phyloP scores from a whole-genome alignment of 2,888 invertebrate genomes.

The Caenorhabditis sp. region DNA sequence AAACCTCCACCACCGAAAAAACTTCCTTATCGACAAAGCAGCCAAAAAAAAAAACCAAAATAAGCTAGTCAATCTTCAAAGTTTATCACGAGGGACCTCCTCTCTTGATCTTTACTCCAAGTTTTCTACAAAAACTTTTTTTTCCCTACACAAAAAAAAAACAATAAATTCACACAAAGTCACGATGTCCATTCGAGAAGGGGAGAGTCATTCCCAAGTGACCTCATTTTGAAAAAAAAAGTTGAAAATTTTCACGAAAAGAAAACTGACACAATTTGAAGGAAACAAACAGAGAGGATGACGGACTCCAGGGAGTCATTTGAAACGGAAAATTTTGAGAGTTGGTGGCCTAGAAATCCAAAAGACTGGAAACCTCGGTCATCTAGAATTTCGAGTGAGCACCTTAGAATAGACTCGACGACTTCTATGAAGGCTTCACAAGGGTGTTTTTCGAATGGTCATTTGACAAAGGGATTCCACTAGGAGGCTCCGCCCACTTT shows the following conservation, averaged over 20 bases:
- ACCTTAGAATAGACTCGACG: too few species aligned
- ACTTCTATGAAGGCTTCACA: too few species aligned
- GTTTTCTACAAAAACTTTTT: too few species aligned
- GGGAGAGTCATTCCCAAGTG: background rate
- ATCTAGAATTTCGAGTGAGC: too few species aligned
- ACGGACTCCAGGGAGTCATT: slow-evolving; percentile 4
- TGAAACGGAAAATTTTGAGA: background rate
- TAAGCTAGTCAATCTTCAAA: too few species aligned
- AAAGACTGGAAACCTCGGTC: background rate
- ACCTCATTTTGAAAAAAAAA: background rate
- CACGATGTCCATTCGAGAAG: background rate
- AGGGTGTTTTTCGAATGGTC: background rate
- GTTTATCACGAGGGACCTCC: background rate
- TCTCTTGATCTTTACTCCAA: background rate
- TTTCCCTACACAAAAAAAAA: too few species aligned
- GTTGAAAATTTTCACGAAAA: background rate
- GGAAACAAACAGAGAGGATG: background rate
- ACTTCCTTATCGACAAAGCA: too few species aligned
- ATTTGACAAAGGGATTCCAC: background rate
- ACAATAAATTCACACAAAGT: slow-evolving; percentile 22
- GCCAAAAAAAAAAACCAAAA: too few species aligned
- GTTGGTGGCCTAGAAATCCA: background rate
- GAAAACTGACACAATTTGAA: background rate
- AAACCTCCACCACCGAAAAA: too few species aligned
- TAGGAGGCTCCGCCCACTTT: slow-evolving; percentile 8